phyloP scores from a whole-genome alignment of 2,113 vertebrate genomes.

The Seriola dumerili region DNA sequence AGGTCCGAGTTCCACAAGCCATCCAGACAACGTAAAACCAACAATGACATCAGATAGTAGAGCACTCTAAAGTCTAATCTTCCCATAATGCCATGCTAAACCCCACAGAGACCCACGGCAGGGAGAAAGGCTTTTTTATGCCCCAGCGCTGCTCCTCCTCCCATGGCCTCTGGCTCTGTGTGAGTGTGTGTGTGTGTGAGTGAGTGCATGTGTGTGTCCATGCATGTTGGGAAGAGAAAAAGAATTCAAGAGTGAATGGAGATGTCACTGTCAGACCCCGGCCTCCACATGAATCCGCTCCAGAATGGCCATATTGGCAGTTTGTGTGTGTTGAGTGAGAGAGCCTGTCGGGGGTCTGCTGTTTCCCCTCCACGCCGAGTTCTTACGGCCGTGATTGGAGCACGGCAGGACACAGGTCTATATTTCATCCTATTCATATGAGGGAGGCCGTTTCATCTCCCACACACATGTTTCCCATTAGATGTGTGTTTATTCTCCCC shows the following conservation, averaged over 20 bases:
- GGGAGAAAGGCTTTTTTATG: constrained; percentile 73
- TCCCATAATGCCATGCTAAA: constrained; percentile 84
- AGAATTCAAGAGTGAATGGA: constrained; percentile 81
- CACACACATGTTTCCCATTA: constrained; percentile 83
- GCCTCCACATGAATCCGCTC: constrained; percentile 75
- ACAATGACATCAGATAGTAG: constrained; percentile 84
- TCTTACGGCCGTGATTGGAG: constrained; percentile 74
- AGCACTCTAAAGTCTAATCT: constrained; percentile 82
- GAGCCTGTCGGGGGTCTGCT: constrained; percentile 68
- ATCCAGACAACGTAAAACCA: constrained; percentile 78
- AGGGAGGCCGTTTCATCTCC: constrained; percentile 82
- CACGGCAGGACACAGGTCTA: constrained; percentile 73
- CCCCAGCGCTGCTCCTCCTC: constrained; percentile 68
- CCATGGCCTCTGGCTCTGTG: constrained; percentile 70
- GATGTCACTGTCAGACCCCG: constrained; percentile 85
- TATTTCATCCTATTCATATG: constrained; percentile 79
- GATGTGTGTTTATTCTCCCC: constrained; percentile 83
- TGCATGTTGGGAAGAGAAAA: constrained; percentile 72
- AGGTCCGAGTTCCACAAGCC: constrained; percentile 73
- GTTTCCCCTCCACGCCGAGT: constrained; percentile 65
- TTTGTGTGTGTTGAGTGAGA: constrained; percentile 60
- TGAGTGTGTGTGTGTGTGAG: constrained; percentile 39
- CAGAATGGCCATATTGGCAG: constrained; percentile 79
- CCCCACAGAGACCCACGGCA: constrained; percentile 74
- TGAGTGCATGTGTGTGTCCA: constrained; percentile 61